Conservation (phyloP, 2,113 vertebrate species). For the Alligator sinensis region DNA sequence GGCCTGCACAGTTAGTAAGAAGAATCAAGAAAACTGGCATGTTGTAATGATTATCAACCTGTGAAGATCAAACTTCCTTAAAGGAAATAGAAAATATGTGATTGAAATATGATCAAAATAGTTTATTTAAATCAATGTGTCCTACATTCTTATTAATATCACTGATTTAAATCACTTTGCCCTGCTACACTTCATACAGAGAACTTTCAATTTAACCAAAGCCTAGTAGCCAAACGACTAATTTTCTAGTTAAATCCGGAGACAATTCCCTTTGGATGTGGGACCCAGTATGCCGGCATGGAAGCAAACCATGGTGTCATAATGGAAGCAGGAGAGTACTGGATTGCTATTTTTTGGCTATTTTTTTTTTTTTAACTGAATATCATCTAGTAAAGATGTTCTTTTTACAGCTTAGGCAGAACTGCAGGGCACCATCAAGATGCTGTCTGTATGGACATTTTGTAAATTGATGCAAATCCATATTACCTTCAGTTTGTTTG, state of each 20-base stretch:
- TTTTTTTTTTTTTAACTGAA: background rate
- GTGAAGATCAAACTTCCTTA: background rate
- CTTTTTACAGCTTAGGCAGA: no score
- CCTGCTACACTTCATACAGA: background rate
- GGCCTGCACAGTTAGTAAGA: no score
- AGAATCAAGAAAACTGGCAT: background rate
- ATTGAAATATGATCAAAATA: background rate
- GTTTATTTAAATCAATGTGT: slow-evolving; percentile 1
- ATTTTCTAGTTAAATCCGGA: no score
- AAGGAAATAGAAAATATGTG: background rate
- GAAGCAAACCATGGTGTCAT: background rate
- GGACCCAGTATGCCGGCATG: no score
- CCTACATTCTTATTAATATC: slow-evolving; percentile 8
- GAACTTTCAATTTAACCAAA: slow-evolving; percentile 29
- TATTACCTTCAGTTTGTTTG: no score
- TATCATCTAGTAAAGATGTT: no score
- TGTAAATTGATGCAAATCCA: no score
- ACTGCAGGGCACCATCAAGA: no score
- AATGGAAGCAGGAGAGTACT: background rate
- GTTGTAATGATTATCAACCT: background rate
- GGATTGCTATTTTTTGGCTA: fast-evolving
- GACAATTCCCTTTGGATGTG: no score
- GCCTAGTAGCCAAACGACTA: background rate
- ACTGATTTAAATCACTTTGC: background rate
- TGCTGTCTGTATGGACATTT: no score